Evolutionary conservation across 2,113 vertebrate genomes (phyloP).

Genomic region (Galemys pyrenaicus): DNA sequence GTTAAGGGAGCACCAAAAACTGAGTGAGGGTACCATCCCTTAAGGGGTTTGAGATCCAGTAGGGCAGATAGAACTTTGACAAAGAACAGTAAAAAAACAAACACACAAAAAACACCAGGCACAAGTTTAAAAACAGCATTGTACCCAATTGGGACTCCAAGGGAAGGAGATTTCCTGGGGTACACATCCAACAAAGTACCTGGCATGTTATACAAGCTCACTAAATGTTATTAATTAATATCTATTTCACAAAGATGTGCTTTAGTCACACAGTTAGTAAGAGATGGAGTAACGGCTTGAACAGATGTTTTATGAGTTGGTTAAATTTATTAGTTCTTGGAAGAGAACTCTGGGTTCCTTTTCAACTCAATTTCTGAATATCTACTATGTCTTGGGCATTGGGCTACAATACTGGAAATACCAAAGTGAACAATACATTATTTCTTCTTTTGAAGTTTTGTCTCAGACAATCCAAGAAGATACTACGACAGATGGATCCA

Average conservation of each 20-base stretch:
- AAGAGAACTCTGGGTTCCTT: background rate
- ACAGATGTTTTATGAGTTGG: background rate
- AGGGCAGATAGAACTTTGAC: background rate
- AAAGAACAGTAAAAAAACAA: background rate
- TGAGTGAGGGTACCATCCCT: background rate
- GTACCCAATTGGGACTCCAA: background rate
- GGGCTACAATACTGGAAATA: background rate
- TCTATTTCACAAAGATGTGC: background rate
- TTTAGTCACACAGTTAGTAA: background rate
- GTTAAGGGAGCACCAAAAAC: background rate
- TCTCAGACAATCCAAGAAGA: background rate
- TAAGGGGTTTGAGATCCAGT: background rate
- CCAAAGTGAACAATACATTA: background rate
- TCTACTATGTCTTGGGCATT: background rate
- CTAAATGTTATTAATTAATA: background rate
- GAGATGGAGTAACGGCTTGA: background rate
- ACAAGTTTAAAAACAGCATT: background rate
- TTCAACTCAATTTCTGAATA: background rate
- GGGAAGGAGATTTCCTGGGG: background rate
- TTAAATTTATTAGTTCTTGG: background rate
- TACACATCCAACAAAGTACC: background rate
- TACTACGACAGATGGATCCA: background rate
- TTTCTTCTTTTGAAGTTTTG: background rate
- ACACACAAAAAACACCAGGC: background rate
- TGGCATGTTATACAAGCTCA: background rate